Base-by-base conservation (phyloP, 2,113 vertebrate species). In the Eubucco bourcierii region DNA sequence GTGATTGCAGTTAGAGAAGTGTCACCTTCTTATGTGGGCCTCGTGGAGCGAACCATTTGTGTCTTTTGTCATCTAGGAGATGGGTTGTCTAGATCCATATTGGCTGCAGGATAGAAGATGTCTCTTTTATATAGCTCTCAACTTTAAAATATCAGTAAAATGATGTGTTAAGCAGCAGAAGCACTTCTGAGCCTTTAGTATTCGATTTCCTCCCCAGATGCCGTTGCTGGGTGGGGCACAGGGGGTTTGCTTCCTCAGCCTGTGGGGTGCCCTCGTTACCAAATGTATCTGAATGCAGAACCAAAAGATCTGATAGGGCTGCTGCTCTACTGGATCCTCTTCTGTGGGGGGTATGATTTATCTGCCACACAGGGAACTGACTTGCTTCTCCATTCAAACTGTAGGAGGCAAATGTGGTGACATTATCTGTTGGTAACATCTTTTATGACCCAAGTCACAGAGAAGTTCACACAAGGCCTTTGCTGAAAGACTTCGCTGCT, bases 261-360 rank as follows among this genome's bases (percentile, higher is more conserved):
- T 46, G 71, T 31, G 60, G 53, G 31, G 37, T 66, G 75, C n/a
- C 41, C 65, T 37, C 61, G 79, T 77, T 70, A 77, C 85, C 76
- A 46, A 84, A 71, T 80, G 33, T 80, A 74, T 63, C 82, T 28
- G 61, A 90, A 90, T 71, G 73, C 73, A 74, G 88, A 91, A 83
- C 87, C 67, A 65, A 31, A 80, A 85, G 76, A 83, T 78, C 82
- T 83, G 90, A 75, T 91, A 67, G 31, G 52, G 13, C 34, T 53
- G 52, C n/a, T 24, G 59, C 72, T 87, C 56, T 28, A 59, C 47
- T 55, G 16, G 52, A 47, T 74, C 53, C 68, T 94, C 76, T 93
- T 87, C 17, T 23, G 39, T 87, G 67, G 39, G 59, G 37, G 73
- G 9, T 55, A 3, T 74, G 44, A 46, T 50, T 37, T 59, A 28